phyloP scores from a whole-genome alignment of 2,113 vertebrate species.

The Elachura formosa region DNA sequence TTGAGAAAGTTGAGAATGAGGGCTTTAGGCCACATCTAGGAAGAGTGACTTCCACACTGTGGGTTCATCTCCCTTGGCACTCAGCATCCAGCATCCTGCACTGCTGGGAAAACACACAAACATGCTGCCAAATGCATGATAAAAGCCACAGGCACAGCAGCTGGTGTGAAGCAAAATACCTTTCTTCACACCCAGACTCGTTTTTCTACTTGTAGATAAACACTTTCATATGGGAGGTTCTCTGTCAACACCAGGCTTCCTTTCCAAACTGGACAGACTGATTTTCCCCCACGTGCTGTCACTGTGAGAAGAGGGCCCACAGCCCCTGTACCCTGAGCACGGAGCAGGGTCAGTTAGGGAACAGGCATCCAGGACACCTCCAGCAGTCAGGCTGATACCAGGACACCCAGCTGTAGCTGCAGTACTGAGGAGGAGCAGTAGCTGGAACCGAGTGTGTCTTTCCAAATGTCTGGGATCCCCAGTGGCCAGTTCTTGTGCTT shows the following conservation, averaged over 20 bases:
- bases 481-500: background rate
- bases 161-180: background rate
- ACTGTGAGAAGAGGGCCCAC: background rate
- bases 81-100: background rate
- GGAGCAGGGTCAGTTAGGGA: background rate
- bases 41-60: background rate
- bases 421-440: background rate
- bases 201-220: background rate
- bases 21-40: background rate
- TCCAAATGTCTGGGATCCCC: background rate
- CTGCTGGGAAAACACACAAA: background rate
- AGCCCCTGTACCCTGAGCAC: background rate
- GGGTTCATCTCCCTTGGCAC: background rate
- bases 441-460: background rate
- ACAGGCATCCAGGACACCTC: background rate
- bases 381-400: background rate
- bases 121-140: accelerated
- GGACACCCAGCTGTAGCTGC: accelerated
- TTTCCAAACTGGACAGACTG: background rate
- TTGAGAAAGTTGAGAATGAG: background rate
- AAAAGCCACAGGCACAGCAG: background rate
- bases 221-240: accelerated
- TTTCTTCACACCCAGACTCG: accelerated
- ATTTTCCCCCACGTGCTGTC: background rate
- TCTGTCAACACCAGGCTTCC: background rate